Evolutionary conservation across 2,888 invertebrate species (phyloP).

Genomic region (Campoplex capitator): DNA sequence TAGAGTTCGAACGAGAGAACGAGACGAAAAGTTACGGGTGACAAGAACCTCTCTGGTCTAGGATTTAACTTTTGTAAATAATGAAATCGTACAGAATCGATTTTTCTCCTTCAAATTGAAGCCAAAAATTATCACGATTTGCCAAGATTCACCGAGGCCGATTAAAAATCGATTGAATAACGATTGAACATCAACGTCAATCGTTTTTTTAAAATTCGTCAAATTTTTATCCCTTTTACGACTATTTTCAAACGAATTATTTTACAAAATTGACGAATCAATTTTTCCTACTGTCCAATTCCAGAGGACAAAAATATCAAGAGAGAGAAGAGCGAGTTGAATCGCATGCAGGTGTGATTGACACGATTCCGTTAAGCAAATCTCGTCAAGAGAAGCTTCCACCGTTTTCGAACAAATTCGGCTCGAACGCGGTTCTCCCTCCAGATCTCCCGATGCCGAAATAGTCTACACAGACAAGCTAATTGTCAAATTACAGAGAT

Average conservation of each 20-base stretch:
- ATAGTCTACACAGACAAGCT: conserved; percentile 65
- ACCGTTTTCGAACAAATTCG: conserved; percentile 26
- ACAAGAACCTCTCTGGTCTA: neutral
- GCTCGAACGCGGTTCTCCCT: conserved; percentile 49
- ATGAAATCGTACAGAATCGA: neutral
- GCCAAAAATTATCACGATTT: neutral
- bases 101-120: neutral
- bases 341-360: conserved; percentile 67
- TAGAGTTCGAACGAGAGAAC: conserved; percentile 11
- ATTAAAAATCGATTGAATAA: too few relatives aligned
- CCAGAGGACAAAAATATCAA: neutral
- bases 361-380: conserved; percentile 69
- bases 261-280: neutral
- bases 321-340: conserved; percentile 43
- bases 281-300: neutral
- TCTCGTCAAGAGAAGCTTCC: conserved; percentile 49
- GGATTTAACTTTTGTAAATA: neutral
- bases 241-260: neutral
- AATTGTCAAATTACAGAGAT: conserved; percentile 81
- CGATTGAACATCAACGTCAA: too few relatives aligned
- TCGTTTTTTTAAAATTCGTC: too few relatives aligned
- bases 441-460: conserved; percentile 39
- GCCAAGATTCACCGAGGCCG: neutral
- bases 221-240: neutral
- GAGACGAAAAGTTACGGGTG: neutral